A percentile compares a stretch with the other conserved stretches of the same genome.
These are phyloP conservation scores for Antrozous pallidus DNA, from an alignment of 2,797 vertebrate genomes.

Conservation along the genomic window DNA sequence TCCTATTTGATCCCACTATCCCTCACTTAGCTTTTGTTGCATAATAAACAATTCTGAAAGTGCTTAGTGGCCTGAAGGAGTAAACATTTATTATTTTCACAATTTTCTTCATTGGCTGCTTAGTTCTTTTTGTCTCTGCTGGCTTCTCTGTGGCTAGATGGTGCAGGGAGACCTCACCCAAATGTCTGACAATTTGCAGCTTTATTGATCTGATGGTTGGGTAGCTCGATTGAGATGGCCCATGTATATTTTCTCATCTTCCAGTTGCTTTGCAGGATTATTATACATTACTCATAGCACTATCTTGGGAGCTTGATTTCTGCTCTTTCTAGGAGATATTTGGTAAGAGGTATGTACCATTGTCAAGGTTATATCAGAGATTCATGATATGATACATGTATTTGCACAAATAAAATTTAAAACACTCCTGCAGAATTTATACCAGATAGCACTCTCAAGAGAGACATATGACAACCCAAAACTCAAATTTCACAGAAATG, in stretches of 20 bases:
- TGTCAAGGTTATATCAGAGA: conserved; percentile 46
- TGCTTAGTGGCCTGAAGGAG: not conserved
- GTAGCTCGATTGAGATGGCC: not conserved
- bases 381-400: conserved; percentile 39
- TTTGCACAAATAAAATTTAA: conserved; percentile 74
- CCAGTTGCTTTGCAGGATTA: not conserved
- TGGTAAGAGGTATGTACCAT: conserved; percentile 64
- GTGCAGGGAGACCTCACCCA: not conserved
- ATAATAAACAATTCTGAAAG: not conserved
- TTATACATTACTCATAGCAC: conserved; percentile 75
- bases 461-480: conserved; percentile 49
- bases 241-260: not conserved
- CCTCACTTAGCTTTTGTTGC: not conserved
- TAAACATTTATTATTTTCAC: not conserved
- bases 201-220: not conserved
- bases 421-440: conserved; percentile 68
- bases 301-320: conserved; percentile 68
- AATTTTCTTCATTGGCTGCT: not conserved
- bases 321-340: conserved; percentile 66
- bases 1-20: not conserved
- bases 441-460: conserved; percentile 46
- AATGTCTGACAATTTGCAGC: not conserved
- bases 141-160: not conserved
- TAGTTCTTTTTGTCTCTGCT: not conserved
- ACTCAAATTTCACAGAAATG: conserved; percentile 6